Evolutionary conservation across 2,113 vertebrate species (phyloP).

Genomic region (Acanthochromis polyacanthus): DNA sequence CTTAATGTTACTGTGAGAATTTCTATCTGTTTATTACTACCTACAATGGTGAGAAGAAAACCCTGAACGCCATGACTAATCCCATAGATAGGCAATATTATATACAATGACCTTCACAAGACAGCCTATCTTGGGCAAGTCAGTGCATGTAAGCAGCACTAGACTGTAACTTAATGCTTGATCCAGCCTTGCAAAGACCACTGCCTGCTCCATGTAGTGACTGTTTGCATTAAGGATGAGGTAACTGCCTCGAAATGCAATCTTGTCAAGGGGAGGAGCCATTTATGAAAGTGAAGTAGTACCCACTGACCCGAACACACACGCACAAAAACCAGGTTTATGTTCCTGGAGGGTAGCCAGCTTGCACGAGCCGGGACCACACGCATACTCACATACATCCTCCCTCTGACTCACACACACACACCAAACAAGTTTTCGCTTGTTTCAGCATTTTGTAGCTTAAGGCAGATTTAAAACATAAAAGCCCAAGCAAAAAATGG

Average conservation of each 20-base stretch:
- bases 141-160: constrained; percentile 30
- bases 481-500: constrained; percentile 17
- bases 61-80: not conserved
- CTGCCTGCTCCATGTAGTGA: not conserved
- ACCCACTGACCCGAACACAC: constrained; percentile 44
- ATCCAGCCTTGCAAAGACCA: constrained; percentile 16
- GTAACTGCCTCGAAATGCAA: constrained; percentile 51
- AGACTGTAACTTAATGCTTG: constrained; percentile 11
- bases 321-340: constrained; percentile 29
- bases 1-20: constrained; percentile 6
- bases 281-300: constrained; percentile 35
- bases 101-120: constrained; percentile 23
- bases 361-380: not conserved
- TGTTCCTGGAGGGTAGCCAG: constrained; percentile 32
- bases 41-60: not conserved
- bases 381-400: not conserved
- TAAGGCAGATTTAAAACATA: constrained; percentile 27
- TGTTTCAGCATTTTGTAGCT: constrained; percentile 56
- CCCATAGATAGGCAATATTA: not conserved
- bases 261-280: constrained; percentile 35
- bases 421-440: constrained; percentile 30
- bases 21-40: not conserved
- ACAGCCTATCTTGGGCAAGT: constrained; percentile 8
- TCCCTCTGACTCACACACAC: constrained; percentile 14
- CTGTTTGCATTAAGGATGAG: constrained; percentile 36